These are phyloP conservation scores for Galeopsomyia nigrocyanea DNA, from an alignment of 2,888 invertebrate genomes.

Conservation along the genomic window DNA sequence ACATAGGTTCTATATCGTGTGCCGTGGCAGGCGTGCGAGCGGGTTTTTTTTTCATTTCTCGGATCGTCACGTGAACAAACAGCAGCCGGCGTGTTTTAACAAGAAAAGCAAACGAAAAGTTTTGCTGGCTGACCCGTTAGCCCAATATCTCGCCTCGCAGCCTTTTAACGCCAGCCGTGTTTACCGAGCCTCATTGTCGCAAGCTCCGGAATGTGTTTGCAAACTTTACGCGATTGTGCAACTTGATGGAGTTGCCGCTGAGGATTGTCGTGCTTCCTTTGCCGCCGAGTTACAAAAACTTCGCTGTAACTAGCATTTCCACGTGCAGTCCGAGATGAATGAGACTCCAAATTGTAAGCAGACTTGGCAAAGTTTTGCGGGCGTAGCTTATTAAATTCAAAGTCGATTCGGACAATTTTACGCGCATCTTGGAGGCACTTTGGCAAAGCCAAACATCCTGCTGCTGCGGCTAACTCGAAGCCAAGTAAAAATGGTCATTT, in stretches of 20 bases:
- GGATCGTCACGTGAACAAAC: conserved; percentile 33
- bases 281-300: background rate
- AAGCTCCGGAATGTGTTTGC: too few relatives aligned
- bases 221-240: too few relatives aligned
- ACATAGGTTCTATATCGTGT: background rate
- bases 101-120: conserved; percentile 33
- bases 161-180: conserved; percentile 1
- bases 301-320: too few relatives aligned
- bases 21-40: background rate
- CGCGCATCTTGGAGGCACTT: conserved; percentile 46
- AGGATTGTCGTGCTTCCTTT: conserved; percentile 1
- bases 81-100: conserved; percentile 33
- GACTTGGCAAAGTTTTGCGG: conserved; percentile 15
- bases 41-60: too few relatives aligned
- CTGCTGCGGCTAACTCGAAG: conserved; percentile 38
- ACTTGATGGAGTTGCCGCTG: too few relatives aligned
- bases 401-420: conserved; percentile 51
- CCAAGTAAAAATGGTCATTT: conserved; percentile 59
- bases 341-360: too few relatives aligned
- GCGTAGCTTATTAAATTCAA: conserved; percentile 37
- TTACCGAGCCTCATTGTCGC: conserved; percentile 2
- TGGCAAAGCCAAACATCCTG: conserved; percentile 44
- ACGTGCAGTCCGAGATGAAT: too few relatives aligned
- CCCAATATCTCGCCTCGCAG: conserved; percentile 13
- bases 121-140: conserved; percentile 21